phyloP scores from a whole-genome alignment of 2,888 invertebrate species.

The Hyposoter didymator region DNA sequence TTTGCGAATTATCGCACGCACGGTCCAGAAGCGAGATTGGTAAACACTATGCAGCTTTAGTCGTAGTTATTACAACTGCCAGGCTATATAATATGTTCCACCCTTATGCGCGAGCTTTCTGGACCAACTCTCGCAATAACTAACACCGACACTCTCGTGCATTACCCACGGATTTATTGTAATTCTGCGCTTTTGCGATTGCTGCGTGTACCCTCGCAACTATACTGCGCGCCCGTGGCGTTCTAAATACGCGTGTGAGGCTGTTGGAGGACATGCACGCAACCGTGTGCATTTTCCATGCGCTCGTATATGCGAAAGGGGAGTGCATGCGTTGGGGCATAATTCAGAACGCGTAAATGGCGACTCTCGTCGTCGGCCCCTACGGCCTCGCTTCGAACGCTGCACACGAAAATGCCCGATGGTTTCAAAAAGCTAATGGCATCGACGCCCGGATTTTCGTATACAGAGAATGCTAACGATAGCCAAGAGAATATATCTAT shows the following conservation, averaged over 20 bases:
- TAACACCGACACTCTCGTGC: conserved; percentile 77
- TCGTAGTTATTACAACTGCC: conserved; percentile 47
- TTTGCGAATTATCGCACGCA: conserved; percentile 45
- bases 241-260: conserved; percentile 64
- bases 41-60: conserved; percentile 38
- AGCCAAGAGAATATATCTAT: conserved; percentile 54
- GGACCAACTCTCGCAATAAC: conserved; percentile 80
- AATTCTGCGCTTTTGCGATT: conserved; percentile 81
- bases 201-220: conserved; percentile 80
- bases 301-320: conserved; percentile 34
- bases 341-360: conserved; percentile 76
- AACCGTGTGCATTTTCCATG: conserved; percentile 14
- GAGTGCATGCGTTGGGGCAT: conserved; percentile 71
- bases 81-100: conserved; percentile 13
- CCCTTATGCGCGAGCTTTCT: conserved; percentile 61
- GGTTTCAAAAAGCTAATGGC: conserved; percentile 64
- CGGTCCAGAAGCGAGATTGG: conserved; percentile 40
- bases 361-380: conserved; percentile 56
- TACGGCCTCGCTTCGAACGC: conserved; percentile 42
- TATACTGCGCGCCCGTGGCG: conserved; percentile 67
- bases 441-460: conserved; percentile 68
- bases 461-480: conserved; percentile 56
- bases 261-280: conserved; percentile 45
- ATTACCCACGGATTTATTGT: conserved; percentile 82
- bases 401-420: conserved; percentile 46